phyloP scores from a whole-genome alignment of 1,140 invertebrate genomes.

The Pristionchus pacificus region DNA sequence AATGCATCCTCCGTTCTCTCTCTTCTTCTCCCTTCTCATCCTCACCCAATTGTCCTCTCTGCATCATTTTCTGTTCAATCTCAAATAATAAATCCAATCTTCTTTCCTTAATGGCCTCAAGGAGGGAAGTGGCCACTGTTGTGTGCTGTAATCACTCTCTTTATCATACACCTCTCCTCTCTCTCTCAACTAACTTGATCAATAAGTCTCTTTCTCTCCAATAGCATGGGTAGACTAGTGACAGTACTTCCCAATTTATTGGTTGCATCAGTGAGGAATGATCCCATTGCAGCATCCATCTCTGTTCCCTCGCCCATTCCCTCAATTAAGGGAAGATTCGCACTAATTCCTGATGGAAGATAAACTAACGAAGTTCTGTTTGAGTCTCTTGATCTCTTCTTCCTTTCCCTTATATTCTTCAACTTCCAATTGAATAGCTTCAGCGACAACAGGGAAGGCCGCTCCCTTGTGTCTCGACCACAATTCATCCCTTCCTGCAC shows the following conservation, averaged over 20 bases:
- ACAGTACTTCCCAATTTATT: conserved; percentile 81
- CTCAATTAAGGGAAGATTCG: conserved; percentile 30
- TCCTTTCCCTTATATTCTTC: conserved; percentile 89
- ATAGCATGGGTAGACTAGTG: conserved; percentile 75
- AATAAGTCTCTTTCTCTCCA: conserved; percentile 93
- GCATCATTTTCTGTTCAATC: conserved; percentile 93
- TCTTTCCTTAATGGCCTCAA: conserved; percentile 59
- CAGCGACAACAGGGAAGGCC: conserved; percentile 92
- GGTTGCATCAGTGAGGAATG: conserved; percentile 85
- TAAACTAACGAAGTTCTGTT: conserved; percentile 73
- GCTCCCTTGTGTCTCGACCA: conserved; percentile 62
- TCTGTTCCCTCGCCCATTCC: conserved; percentile 61
- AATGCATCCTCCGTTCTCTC: background rate
- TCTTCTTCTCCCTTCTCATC: conserved; percentile 17
- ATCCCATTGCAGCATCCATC: conserved; percentile 62
- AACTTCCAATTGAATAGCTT: conserved; percentile 94
- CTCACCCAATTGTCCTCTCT: conserved; percentile 60
- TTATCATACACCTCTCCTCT: background rate
- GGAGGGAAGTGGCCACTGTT: conserved; percentile 78
- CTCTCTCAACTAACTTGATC: conserved; percentile 64
- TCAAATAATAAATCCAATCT: conserved; percentile 94
- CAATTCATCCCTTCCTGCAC: conserved; percentile 61
- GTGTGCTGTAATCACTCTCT: conserved; percentile 71
- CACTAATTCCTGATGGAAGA: background rate
- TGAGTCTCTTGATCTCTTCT: conserved; percentile 90